Conservation (phyloP, 2,888 invertebrate genomes). For the Galerucella nymphaeae region DNA sequence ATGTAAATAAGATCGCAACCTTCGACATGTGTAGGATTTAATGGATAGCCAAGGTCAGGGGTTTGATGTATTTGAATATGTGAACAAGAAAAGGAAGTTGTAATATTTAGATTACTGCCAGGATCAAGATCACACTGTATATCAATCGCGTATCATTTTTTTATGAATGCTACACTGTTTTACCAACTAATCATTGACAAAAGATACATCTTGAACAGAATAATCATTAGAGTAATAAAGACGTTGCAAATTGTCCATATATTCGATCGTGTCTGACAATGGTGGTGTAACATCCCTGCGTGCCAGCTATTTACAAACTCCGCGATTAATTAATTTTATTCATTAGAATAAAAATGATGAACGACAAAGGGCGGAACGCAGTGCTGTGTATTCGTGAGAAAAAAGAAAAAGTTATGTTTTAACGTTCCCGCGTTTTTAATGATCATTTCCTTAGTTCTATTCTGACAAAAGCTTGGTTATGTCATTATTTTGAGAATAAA, state of each 20-base stretch:
- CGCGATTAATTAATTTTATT: constrained; percentile 42
- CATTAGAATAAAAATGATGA: constrained; percentile 38
- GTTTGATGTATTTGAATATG: too few relatives aligned
- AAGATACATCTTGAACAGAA: too few relatives aligned
- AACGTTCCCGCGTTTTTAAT: constrained; percentile 30
- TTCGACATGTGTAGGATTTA: too few relatives aligned
- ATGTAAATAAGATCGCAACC: too few relatives aligned
- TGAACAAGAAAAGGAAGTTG: too few relatives aligned
- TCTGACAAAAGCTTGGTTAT: constrained; percentile 12
- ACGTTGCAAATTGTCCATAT: background rate
- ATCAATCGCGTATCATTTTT: too few relatives aligned
- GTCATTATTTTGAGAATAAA: constrained; percentile 1
- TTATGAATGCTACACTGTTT: too few relatives aligned
- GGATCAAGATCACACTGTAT: too few relatives aligned
- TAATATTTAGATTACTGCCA: too few relatives aligned
- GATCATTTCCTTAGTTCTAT: constrained; percentile 22
- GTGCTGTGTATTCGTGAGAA: constrained; percentile 19
- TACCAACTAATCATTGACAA: too few relatives aligned
- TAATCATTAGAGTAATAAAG: background rate
- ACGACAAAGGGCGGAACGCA: constrained; percentile 27
- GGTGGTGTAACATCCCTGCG: constrained; percentile 8
- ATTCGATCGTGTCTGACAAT: background rate
- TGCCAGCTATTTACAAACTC: constrained; percentile 33
- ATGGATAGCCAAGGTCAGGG: too few relatives aligned
- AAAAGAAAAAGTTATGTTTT: constrained; percentile 33